Conservation (phyloP, 2,888 invertebrate genomes). For the Selenia dentaria region DNA sequence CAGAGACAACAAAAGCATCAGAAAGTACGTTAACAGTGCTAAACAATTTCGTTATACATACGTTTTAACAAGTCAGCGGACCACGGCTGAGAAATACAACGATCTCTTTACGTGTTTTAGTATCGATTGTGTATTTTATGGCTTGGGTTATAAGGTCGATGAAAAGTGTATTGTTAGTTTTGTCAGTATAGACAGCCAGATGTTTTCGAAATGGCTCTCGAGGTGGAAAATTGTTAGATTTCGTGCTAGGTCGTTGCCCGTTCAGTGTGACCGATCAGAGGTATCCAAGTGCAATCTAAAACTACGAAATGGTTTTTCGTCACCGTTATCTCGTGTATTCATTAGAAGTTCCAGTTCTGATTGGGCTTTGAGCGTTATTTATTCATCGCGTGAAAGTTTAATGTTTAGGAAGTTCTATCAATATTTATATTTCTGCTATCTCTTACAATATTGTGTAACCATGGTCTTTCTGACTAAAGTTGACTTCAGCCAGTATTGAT, state of each 20-base stretch:
- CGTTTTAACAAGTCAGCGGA: constrained; percentile 57
- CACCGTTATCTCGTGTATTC: constrained; percentile 35
- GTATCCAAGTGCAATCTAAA: constrained; percentile 48
- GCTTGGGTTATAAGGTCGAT: constrained; percentile 38
- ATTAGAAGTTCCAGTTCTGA: constrained; percentile 20
- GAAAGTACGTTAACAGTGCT: constrained; percentile 49
- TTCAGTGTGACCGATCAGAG: constrained; percentile 65
- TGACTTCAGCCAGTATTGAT: constrained; percentile 73
- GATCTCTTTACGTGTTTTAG: constrained; percentile 15
- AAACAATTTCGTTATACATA: constrained; percentile 60
- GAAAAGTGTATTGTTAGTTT: constrained; percentile 26
- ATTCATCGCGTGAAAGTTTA: constrained; percentile 29
- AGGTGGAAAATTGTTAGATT: constrained; percentile 76
- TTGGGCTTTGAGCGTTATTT: constrained; percentile 20
- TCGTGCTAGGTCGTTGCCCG: constrained; percentile 69
- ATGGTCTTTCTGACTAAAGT: constrained; percentile 48
- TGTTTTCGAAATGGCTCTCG: constrained; percentile 69
- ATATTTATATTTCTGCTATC: constrained; percentile 24
- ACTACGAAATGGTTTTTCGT: constrained; percentile 30
- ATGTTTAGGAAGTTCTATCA: constrained; percentile 28
- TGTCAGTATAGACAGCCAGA: constrained; percentile 47
- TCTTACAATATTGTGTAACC: constrained; percentile 21
- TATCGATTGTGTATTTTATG: constrained; percentile 41
- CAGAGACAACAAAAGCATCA: constrained; percentile 38
- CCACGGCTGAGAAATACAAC: constrained; percentile 38